Evolutionary conservation across 2,888 invertebrate species (phyloP), one percentile per base, ranked within the genome.

Genomic region (Tenthredo distinguenda): DNA sequence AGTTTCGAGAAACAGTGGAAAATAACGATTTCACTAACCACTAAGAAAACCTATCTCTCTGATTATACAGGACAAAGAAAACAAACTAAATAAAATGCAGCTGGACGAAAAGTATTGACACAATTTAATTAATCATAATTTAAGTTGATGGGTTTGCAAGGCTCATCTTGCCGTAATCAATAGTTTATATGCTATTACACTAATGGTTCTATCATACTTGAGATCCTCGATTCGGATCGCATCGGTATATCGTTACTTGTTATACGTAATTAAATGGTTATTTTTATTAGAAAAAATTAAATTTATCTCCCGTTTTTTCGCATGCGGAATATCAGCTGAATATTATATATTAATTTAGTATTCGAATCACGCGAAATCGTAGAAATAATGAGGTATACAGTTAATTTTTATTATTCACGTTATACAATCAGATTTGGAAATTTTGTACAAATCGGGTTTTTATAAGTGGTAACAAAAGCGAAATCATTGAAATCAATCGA

Each of bases 21-120:
- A 62, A 21, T 26, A 26, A 62, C 21, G 2, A 26, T 62, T 26
- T 26, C 7, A 62, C 26, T 2, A 26, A 62, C 26, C 62, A 12
- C 26, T 26, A 7, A 21, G 58, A n/a, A 21, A 58, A n/a, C 12
- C 15, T 50, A 6, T 50, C 55, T 55, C 55, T 55, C 18, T 2
- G 26, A 62, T 21, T 62, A 62, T 10, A 26, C 10, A 12, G 1
- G 5, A 68, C 26, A 68, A 31, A 26, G 3, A n/a, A 68, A 68
- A 31, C 2, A 31, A 26, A 68, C 62, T 21, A 62, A n/a, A 43
- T 43, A 15, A 50, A 18, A 50, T 72, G 7, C n/a, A 15, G 18
- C 71, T 72, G 37, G 34, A 43, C 31, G 26, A 76, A 43, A 12
- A 76, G 50, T 47, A 47, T 76, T 76, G 50, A 76, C 76, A 76